These are phyloP conservation scores for Drosophila guanche DNA, from an alignment of 1,140 invertebrate species.

Conservation along the genomic window DNA sequence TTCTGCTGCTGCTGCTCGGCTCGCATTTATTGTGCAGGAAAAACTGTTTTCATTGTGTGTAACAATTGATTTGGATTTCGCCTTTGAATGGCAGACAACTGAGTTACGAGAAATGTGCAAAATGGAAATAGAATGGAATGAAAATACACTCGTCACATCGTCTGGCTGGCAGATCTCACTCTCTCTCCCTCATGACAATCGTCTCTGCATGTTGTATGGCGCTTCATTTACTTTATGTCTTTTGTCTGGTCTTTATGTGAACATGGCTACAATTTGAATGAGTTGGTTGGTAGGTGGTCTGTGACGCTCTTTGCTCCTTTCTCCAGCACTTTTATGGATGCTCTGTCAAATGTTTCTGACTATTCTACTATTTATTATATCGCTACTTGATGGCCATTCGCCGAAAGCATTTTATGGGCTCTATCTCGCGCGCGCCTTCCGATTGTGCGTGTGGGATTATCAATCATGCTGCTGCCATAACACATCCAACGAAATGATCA, in stretches of 20 bases:
- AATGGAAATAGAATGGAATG: conserved; percentile 68
- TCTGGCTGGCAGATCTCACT: conserved; percentile 12
- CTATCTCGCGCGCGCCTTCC: neutral
- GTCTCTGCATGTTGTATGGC: conserved; percentile 59
- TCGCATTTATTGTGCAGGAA: conserved; percentile 50
- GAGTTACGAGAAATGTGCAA: conserved; percentile 59
- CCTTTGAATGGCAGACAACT: conserved; percentile 66
- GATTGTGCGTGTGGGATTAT: conserved; percentile 36
- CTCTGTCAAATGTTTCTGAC: conserved; percentile 40
- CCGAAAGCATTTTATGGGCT: conserved; percentile 73
- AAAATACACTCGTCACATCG: conserved; percentile 48
- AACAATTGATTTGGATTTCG: conserved; percentile 74
- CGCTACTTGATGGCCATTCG: conserved; percentile 70
- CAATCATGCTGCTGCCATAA: conserved; percentile 31
- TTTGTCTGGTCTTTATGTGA: conserved; percentile 70
- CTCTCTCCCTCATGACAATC: neutral
- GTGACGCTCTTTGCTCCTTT: neutral
- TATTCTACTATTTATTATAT: conserved; percentile 73
- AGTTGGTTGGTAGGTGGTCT: conserved; percentile 13
- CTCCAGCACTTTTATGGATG: conserved; percentile 50
- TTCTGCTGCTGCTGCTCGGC: neutral
- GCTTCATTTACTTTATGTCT: conserved; percentile 78
- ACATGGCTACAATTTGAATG: conserved; percentile 70
- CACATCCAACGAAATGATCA: conserved; percentile 42
- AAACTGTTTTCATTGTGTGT: conserved; percentile 62